These are phyloP conservation scores for Chanos chanos DNA, from an alignment of 2,797 vertebrate genomes.

Conservation along the genomic window DNA sequence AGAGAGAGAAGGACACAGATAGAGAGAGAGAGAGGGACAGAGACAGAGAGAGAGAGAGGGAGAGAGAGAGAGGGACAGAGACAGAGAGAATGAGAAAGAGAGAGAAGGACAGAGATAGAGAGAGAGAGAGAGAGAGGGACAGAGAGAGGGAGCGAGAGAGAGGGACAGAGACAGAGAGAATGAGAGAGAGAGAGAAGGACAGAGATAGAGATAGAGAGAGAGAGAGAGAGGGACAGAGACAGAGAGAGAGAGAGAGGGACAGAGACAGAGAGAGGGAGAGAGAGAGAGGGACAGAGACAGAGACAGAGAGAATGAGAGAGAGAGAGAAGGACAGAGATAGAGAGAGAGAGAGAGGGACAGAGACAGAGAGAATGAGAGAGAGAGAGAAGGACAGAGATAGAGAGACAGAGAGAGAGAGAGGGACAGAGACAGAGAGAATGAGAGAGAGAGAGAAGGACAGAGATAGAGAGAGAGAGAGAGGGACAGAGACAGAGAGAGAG, in stretches of 20 bases:
- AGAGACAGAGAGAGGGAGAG: background rate
- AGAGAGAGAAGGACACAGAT: background rate
- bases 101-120: background rate
- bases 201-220: background rate
- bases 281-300: background rate
- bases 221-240: background rate
- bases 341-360: background rate
- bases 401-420: background rate
- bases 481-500: background rate
- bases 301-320: background rate
- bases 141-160: background rate
- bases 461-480: background rate
- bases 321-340: too few species aligned
- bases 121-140: background rate
- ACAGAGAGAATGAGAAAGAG: background rate
- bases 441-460: background rate
- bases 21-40: background rate
- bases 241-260: background rate
- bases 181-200: background rate
- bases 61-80: background rate
- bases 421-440: background rate
- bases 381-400: background rate
- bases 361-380: background rate
- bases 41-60: too few species aligned
- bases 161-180: background rate